Evolutionary conservation across 2,113 vertebrate species (phyloP), one percentile per base, ranked within the genome.

Genomic region (Phalacrocorax aristotelis): DNA sequence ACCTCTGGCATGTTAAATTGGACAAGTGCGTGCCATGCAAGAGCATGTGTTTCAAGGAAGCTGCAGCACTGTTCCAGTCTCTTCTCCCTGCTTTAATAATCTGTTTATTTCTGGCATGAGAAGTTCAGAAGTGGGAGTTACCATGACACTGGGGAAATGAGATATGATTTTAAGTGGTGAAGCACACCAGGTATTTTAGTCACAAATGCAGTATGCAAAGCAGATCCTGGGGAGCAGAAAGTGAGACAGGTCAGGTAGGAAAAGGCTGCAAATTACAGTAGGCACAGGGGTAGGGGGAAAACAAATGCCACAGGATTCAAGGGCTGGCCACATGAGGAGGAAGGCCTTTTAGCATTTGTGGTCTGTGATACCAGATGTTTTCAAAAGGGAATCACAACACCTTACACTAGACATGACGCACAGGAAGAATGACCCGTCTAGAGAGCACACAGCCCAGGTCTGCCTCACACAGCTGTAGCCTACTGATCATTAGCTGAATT

Each of bases 401-500:
- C n/a, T 52, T 30, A 23, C 19, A 7, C n/a, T 23, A 44, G 44
- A 36, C 18, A 9, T 19, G 15, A 29, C 2, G 0, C 7, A 40
- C 32, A 12, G 61, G 22, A 22, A 80, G 66, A 71, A 80, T 3
- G 3, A 4, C 49, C 60, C n/a, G 48, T 76, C 44, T 10, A 8
- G 10, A 10, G 4, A 11, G 30, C 2, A 0, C 23, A 8, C 0
- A 46, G 57, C 9, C 42, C 71, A 38, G 22, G 29, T 14, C 19
- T 34, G 48, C 48, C 55, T 36, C 61, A 46, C 20, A 8, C 11
- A 51, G 32, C 40, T 61, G 69, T 70, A 90, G 74, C 34, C 42
- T 42, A 29, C 52, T 36, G 36, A 44, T 14, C 34, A 52, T 42
- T 11, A 15, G 13, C 11, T 16, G 6, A 64, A 46, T n/a, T 51